Base-by-base conservation (phyloP, 2,888 invertebrate genomes). In the Boloria selene region DNA sequence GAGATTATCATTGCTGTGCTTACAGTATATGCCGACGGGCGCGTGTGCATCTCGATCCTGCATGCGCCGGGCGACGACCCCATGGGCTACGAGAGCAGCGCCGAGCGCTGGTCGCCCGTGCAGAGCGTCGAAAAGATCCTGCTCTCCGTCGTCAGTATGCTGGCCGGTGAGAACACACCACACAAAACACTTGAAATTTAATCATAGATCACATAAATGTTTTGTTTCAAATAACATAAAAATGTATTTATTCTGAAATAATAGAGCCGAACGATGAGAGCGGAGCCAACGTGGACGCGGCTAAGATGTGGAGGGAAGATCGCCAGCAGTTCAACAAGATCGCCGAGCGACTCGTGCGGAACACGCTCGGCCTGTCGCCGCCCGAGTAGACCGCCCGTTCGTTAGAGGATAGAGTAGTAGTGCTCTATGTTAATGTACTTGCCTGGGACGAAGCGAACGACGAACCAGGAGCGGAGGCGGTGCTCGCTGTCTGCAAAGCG, bases 1-100 rank as follows among this genome's bases (percentile, higher is more conserved):
- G 42, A 51, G 17, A 42, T 31, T 50, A 2, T 13, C 31, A 17
- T 16, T 7, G 14, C 38, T 2, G 17, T 38, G 22, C 22, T 22
- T 22, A 10, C 77, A 90, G 90, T 99, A 77, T 99, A 99, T 87
- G 93, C 98, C 1, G 99, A 99, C 93, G 99, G 99, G 0, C 93
- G 98, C 80, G 99, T 99, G 2, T 99, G 99, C 86, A 99, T 99
- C 85, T 99, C 99, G 62, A 99, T 99, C 82, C 93, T 99, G 18
- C 99, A 99, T 88, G 98, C 99, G 0, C 99, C 99, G 0, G 99
- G 99, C 1, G 99, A 99, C 87, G 99, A 99, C 90, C 99, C 99
- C 0, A 98, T 99, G 97, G 99, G 99, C n/a, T 99, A 99, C 78
- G 99, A 99, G 88, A 96, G 97, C 63, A 98, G 98, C 80, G 97